These are phyloP conservation scores for Anguilla obscura DNA, from an alignment of 2,797 vertebrate species.

Conservation along the genomic window DNA sequence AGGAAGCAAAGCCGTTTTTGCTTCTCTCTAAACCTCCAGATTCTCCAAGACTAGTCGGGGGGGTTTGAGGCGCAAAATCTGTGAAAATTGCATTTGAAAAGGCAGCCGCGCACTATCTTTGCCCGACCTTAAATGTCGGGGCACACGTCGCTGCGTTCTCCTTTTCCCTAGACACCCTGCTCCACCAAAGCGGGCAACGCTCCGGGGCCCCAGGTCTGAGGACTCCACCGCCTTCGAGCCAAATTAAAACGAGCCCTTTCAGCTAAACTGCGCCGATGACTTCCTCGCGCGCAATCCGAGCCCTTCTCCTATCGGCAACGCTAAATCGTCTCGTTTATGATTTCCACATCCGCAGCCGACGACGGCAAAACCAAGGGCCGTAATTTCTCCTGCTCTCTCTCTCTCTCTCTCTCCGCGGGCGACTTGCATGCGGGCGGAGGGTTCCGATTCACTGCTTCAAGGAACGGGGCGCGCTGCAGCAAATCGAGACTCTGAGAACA, in stretches of 20 bases:
- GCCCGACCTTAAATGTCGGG: too few relatives aligned
- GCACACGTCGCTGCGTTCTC: not conserved
- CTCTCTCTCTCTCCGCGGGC: not conserved
- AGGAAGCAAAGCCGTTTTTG: too few relatives aligned
- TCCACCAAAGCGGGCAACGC: too few relatives aligned
- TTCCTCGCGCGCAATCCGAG: not conserved
- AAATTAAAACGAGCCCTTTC: not conserved
- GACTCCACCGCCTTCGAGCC: not conserved
- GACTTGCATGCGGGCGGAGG: not conserved
- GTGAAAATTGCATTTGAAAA: too few relatives aligned
- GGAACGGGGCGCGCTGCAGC: not conserved
- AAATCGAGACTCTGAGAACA: not conserved
- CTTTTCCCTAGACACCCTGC: not conserved
- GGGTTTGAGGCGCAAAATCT: too few relatives aligned
- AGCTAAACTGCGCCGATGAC: not conserved
- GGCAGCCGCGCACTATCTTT: too few relatives aligned
- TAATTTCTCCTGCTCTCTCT: not conserved
- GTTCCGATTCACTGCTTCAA: not conserved
- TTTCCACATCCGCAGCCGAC: conserved; percentile 3
- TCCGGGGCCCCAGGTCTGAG: too few relatives aligned
- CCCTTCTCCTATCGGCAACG: not conserved
- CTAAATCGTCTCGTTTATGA: not conserved
- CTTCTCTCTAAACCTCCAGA: too few relatives aligned
- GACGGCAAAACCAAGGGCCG: not conserved
- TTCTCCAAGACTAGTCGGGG: too few relatives aligned